Conservation (phyloP, 2,888 invertebrate genomes). For the Fragum fragum region DNA sequence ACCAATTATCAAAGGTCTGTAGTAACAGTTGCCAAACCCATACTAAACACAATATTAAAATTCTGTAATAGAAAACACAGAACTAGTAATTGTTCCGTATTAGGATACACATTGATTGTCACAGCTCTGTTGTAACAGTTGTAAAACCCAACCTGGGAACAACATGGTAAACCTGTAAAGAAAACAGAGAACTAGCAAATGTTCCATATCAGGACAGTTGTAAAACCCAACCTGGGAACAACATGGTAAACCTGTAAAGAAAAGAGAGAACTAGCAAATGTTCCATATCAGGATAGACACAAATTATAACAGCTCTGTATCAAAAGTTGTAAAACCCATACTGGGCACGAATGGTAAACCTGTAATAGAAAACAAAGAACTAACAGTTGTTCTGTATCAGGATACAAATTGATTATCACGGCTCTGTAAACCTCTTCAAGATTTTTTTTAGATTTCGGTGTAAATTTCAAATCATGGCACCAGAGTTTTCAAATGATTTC, state of each 20-base stretch:
- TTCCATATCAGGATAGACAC: slow-evolving; percentile 86
- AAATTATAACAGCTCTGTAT: too few relatives aligned
- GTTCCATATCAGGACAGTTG: slow-evolving; percentile 87
- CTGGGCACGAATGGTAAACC: slow-evolving; percentile 87
- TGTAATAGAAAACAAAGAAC: slow-evolving; percentile 44
- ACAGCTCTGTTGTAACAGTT: slow-evolving; percentile 91
- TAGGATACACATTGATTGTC: slow-evolving; percentile 87
- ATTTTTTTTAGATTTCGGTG: too few relatives aligned
- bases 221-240: slow-evolving; percentile 90
- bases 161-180: slow-evolving; percentile 72
- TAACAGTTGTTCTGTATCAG: too few relatives aligned
- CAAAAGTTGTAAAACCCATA: slow-evolving; percentile 90
- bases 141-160: slow-evolving; percentile 90
- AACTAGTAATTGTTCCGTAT: too few relatives aligned
- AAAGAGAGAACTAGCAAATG: too few relatives aligned
- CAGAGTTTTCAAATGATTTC: too few relatives aligned
- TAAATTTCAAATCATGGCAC: too few relatives aligned
- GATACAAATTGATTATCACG: too few relatives aligned
- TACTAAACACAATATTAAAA: slow-evolving; percentile 88
- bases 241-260: slow-evolving; percentile 70
- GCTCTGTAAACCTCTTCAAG: too few relatives aligned
- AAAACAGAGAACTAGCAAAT: too few relatives aligned
- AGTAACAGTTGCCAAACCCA: slow-evolving; percentile 90
- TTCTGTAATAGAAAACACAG: slow-evolving; percentile 60
- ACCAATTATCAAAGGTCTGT: slow-evolving; percentile 89